A percentile compares a stretch with the other conserved stretches of the same genome.
These are phyloP conservation scores for Tetrapedia diversipes DNA, from an alignment of 2,888 invertebrate species.

Conservation along the genomic window DNA sequence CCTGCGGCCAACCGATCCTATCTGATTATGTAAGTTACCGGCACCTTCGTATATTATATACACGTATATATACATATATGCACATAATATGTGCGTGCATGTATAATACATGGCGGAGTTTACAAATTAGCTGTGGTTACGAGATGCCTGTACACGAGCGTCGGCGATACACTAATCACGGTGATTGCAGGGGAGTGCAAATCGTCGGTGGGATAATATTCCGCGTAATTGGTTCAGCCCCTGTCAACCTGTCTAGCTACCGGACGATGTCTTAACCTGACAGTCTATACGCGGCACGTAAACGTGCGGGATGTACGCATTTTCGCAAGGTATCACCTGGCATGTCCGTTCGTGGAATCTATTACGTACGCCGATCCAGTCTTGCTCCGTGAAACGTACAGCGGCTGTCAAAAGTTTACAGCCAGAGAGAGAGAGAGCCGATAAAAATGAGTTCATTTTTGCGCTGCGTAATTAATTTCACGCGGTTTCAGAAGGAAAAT, in stretches of 20 bases:
- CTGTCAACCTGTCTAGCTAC: constrained; percentile 80
- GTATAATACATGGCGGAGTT: constrained; percentile 68
- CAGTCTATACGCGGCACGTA: constrained; percentile 56
- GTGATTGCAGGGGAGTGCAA: constrained; percentile 79
- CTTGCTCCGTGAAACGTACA: constrained; percentile 29
- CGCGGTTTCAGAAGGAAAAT: too few species aligned
- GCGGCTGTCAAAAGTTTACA: too few species aligned
- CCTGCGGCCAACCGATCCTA: constrained; percentile 57
- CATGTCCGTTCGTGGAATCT: constrained; percentile 68
- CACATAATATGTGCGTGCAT: background rate
- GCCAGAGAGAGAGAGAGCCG: too few species aligned
- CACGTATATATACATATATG: background rate
- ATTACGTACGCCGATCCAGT: constrained; percentile 56
- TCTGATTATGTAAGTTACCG: constrained; percentile 66
- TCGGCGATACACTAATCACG: constrained; percentile 79
- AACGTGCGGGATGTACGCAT: constrained; percentile 65
- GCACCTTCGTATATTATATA: constrained; percentile 19
- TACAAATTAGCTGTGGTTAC: constrained; percentile 78
- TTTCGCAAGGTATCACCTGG: constrained; percentile 72
- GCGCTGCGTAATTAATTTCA: too few species aligned
- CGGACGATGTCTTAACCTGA: constrained; percentile 79
- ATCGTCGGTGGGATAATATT: constrained; percentile 79
- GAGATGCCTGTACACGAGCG: constrained; percentile 73
- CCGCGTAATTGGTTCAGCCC: constrained; percentile 80
- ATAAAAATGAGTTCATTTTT: too few species aligned